Base-by-base conservation (phyloP, 1,140 invertebrate genomes). In the Drosophila micromelanica region DNA sequence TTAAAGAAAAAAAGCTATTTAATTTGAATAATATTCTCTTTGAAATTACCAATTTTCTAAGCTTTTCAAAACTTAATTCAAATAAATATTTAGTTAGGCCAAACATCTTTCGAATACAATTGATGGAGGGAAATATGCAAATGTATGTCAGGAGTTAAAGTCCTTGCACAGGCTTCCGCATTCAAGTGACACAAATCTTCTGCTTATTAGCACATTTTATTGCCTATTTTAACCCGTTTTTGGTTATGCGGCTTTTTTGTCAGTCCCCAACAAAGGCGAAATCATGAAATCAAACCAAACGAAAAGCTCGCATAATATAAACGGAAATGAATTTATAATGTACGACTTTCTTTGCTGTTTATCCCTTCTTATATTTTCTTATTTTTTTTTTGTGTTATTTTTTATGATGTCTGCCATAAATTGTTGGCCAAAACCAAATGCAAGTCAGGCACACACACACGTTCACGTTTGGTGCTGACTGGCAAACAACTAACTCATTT, bases 311-410 rank as follows among this genome's bases (percentile, higher is more conserved):
- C 80, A 82, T 48, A 84, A 79, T 76, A 61, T 64, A 84, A 79
- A 89, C 72, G 84, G 65, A 89, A 89, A 87, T 87, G 78, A 87
- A 87, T 87, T 87, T 87, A 82, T 87, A 87, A 87, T 89, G 78
- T 56, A 78, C 67, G 78, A 69, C 60, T 69, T 68, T 81, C 64
- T 76, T 49, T 81, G 30, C 43, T 72, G 59, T 78, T 69, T 70
- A 49, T 76, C 27, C 55, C 52, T 61, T 62, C 42, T 43, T 64
- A 60, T 59, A 38, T 27, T 37, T 48, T 12, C 42, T 46, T 48
- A 51, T 61, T 27, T 27, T 23, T 61, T 27, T 27, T 23, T 61
- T 32, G 52, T 37, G 51, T 42, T 46, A 51, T 76, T 57, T 72
- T 52, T 57, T 65, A 62, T 52, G 51, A 55, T 73, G 42, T 32